Evolutionary conservation across 2,888 invertebrate species (phyloP).

Genomic region (Andrena minutula): DNA sequence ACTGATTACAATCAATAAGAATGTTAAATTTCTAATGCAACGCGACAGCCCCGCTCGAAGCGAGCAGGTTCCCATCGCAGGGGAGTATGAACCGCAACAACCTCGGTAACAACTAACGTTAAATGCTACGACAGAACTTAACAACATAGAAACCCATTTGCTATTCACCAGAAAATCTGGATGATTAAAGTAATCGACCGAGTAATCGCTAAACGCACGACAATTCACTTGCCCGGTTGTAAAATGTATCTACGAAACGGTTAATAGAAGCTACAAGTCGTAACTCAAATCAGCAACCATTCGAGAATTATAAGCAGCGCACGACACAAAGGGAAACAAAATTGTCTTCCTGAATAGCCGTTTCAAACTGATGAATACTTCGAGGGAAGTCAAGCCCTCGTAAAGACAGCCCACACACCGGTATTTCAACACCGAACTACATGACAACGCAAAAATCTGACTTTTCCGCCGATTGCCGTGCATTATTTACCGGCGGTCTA

Average conservation of each 20-base stretch:
- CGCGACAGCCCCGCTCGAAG: not conserved
- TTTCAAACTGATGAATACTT: not conserved
- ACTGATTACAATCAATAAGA: constrained; percentile 24
- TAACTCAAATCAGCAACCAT: not conserved
- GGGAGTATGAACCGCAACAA: not conserved
- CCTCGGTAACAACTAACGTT: not conserved
- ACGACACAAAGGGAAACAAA: not conserved
- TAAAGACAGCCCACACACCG: not conserved
- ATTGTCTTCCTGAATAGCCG: not conserved
- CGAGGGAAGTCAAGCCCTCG: not conserved
- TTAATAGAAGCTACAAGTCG: not conserved
- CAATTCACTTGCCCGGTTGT: not conserved
- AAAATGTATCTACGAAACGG: not conserved
- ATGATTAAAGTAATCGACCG: too few species aligned
- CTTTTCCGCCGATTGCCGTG: not conserved
- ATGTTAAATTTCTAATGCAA: constrained; percentile 27
- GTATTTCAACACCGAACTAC: not conserved
- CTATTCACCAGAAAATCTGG: too few species aligned
- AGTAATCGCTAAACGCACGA: too few species aligned
- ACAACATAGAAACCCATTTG: not conserved
- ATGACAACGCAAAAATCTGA: not conserved
- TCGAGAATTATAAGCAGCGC: not conserved
- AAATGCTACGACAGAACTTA: not conserved
- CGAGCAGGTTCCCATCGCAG: not conserved
- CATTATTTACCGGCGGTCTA: not conserved